Evolutionary conservation across 2,797 vertebrate genomes (phyloP).

Genomic region (Etheostoma perlongum): DNA sequence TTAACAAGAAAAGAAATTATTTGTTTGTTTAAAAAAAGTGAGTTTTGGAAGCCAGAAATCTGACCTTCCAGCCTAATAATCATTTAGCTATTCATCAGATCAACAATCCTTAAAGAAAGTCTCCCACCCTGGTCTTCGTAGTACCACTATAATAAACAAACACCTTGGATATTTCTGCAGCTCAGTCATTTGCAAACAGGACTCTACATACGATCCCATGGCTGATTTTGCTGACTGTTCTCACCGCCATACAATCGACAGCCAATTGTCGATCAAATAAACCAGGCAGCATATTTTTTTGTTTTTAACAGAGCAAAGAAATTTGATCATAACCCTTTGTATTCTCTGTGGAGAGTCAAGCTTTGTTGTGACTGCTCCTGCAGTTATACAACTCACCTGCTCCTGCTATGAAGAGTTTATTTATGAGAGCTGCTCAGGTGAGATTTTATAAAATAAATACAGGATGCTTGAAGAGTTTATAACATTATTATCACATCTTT

Average conservation of each 20-base stretch:
- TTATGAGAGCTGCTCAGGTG: slow-evolving; percentile 5
- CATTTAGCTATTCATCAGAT: too few relatives aligned
- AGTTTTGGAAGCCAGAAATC: background rate
- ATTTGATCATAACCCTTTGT: slow-evolving; percentile 41
- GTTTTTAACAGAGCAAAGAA: slow-evolving; percentile 23
- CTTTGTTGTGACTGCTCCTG: slow-evolving; percentile 4
- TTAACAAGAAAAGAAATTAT: background rate
- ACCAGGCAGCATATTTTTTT: slow-evolving; percentile 5
- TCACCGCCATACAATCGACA: slow-evolving; percentile 4
- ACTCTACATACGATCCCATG: slow-evolving; percentile 24
- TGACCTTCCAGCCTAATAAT: too few relatives aligned
- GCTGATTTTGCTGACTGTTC: slow-evolving; percentile 58
- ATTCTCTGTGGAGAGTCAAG: slow-evolving; percentile 16
- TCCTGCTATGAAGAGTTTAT: slow-evolving; percentile 8
- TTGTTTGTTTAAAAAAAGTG: background rate
- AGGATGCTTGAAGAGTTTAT: slow-evolving; percentile 31
- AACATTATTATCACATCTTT: slow-evolving; percentile 4
- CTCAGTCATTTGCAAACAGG: slow-evolving; percentile 18
- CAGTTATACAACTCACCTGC: slow-evolving; percentile 23
- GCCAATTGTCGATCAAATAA: background rate
- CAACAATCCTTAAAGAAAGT: background rate
- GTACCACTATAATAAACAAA: background rate
- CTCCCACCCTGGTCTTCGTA: slow-evolving; percentile 36
- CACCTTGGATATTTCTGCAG: background rate
- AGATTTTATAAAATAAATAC: slow-evolving; percentile 8